phyloP scores from a whole-genome alignment of 2,888 invertebrate genomes.

The Neocrepidodera transversa region DNA sequence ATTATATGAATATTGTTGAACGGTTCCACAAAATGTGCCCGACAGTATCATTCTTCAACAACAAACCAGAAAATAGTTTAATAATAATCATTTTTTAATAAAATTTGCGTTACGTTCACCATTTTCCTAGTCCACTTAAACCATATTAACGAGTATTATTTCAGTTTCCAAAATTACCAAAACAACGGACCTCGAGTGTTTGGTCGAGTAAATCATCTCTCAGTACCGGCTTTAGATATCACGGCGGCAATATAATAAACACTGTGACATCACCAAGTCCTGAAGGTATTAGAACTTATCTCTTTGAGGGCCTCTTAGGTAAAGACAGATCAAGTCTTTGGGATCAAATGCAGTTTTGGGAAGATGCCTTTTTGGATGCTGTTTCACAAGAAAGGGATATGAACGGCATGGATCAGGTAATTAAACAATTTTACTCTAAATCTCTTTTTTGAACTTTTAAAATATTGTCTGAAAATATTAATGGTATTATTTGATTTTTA shows the following conservation, averaged over 20 bases:
- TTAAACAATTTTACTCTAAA: background rate
- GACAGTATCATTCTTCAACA: too few relatives aligned
- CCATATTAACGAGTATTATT: too few relatives aligned
- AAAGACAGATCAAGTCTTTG: constrained; percentile 89
- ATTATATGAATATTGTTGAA: too few relatives aligned
- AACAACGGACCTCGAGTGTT: constrained; percentile 84
- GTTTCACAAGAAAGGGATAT: constrained; percentile 98
- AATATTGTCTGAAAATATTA: too few relatives aligned
- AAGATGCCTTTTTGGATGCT: constrained; percentile 97
- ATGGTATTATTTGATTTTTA: too few relatives aligned
- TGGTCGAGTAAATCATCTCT: constrained; percentile 93
- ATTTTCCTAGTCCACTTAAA: too few relatives aligned
- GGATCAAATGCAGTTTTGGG: constrained; percentile 99
- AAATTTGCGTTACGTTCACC: too few relatives aligned
- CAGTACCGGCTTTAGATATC: constrained; percentile 86
- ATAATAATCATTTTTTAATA: too few relatives aligned
- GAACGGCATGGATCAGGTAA: constrained; percentile 96
- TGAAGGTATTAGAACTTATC: constrained; percentile 86
- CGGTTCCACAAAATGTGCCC: too few relatives aligned
- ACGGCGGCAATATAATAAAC: constrained; percentile 83
- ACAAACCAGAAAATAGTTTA: too few relatives aligned
- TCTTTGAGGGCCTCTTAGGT: constrained; percentile 86
- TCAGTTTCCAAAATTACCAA: constrained; percentile 74
- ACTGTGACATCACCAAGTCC: constrained; percentile 89
- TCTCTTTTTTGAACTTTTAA: too few relatives aligned